Evolutionary conservation across 2,888 invertebrate genomes (phyloP).

Genomic region (Sarcophaga rosellei): DNA sequence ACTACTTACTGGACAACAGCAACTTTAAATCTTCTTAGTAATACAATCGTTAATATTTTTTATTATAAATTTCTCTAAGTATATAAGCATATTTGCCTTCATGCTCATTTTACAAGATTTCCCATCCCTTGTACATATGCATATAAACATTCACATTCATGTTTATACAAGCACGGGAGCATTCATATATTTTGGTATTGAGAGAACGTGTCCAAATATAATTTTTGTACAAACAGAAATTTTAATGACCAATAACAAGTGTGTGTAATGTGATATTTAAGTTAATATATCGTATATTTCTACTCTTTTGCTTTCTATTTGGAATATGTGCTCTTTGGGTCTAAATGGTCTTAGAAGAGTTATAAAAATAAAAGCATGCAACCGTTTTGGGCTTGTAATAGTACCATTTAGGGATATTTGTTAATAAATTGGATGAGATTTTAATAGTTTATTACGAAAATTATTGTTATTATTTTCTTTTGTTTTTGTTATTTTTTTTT

Average conservation of each 20-base stretch:
- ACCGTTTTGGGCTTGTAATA: slow-evolving; percentile 23
- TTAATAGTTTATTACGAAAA: slow-evolving; percentile 55
- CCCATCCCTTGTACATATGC: background rate
- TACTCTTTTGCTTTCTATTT: no score
- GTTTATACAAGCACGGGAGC: no score
- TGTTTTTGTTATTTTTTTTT: slow-evolving; percentile 34
- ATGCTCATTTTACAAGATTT: background rate
- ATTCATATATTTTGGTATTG: slow-evolving; percentile 35
- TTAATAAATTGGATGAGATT: slow-evolving; percentile 61
- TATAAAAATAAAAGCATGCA: slow-evolving; percentile 35
- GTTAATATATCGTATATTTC: slow-evolving; percentile 49
- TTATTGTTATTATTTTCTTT: slow-evolving; percentile 44
- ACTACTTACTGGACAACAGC: no score
- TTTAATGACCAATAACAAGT: slow-evolving; percentile 62
- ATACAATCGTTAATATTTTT: no score
- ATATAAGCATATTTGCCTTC: background rate
- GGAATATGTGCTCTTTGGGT: background rate
- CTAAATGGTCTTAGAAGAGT: slow-evolving; percentile 55
- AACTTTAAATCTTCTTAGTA: no score
- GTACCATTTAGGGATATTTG: slow-evolving; percentile 22
- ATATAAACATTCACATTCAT: background rate
- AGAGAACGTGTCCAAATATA: slow-evolving; percentile 62
- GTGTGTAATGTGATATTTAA: slow-evolving; percentile 65
- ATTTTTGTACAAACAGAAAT: slow-evolving; percentile 53
- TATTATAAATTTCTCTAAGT: no score